Base-by-base conservation (phyloP, 2,888 invertebrate species). In the Diogma glabrata region DNA sequence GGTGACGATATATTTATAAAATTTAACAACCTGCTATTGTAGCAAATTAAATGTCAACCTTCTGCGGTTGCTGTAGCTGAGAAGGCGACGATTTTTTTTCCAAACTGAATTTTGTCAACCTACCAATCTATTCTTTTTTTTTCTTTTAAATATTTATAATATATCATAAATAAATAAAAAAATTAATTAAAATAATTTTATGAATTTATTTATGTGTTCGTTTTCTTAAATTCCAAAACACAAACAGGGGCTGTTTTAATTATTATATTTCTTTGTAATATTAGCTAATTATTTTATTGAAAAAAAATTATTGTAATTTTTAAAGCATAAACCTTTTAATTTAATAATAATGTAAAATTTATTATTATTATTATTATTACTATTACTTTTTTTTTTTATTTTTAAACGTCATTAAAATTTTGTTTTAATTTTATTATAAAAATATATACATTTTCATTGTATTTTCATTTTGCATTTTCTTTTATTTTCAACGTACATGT, bases 41-140 rank as follows among this genome's bases (percentile, higher is more conserved):
- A n/a, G n/a, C n/a, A n/a, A n/a, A n/a, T n/a, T n/a, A n/a, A 57
- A 58, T 61, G 64, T 77, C 79, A 79, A 77, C 82, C 83, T 83
- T 82, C 83, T 79, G 82, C 83, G 79, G 81, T 76, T 82, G 83
- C 82, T 82, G 83, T 83, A 83, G 77, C 74, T 77, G 82, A 84
- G 83, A 83, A 83, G 83, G 83, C 81, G 81, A 81, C 82, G 75
- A 78, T 75, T 46, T n/a, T 4, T 47, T 7, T 48, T 47, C 28
- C n/a, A 20, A 19, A 40, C 12, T 40, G 40, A 20, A 40, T 40
- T 40, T 40, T 14, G 24, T 48, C 67, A 69, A 65, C 67, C 67
- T 68, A 69, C 68, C 67, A 67, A 67, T 63, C 61, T 60, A 58
- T 51, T 50, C 52, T 53, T 22, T 22, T n/a, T n/a, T n/a, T n/a